Evolutionary conservation across 2,888 invertebrate genomes (phyloP).

Genomic region (Ganaspis brasiliensis): DNA sequence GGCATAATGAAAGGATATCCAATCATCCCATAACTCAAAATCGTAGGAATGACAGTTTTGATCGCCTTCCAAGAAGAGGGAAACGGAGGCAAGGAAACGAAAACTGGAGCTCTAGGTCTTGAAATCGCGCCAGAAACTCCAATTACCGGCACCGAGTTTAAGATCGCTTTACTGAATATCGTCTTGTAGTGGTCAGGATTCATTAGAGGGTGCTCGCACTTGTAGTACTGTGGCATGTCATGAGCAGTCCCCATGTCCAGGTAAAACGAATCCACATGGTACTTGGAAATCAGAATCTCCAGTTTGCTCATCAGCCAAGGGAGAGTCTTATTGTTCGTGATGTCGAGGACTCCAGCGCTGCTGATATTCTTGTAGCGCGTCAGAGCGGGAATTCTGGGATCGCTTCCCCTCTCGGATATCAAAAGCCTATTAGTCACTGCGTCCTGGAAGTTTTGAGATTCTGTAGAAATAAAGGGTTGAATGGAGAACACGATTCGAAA

Average conservation of each 20-base stretch:
- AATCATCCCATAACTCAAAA: conserved; percentile 92
- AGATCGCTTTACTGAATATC: conserved; percentile 85
- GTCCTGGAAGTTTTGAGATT: conserved; percentile 91
- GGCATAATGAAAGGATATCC: conserved; percentile 97
- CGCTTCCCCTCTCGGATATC: conserved; percentile 90
- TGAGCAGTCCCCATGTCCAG: conserved; percentile 91
- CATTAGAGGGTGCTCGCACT: conserved; percentile 86
- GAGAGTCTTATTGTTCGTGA: conserved; percentile 90
- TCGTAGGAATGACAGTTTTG: conserved; percentile 91
- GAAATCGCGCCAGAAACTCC: conserved; percentile 92
- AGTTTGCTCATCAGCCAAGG: conserved; percentile 91
- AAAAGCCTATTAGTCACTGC: conserved; percentile 89
- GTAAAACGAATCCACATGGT: conserved; percentile 92
- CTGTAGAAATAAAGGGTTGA: conserved; percentile 94
- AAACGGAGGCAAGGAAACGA: conserved; percentile 92
- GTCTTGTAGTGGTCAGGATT: conserved; percentile 93
- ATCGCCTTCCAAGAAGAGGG: conserved; percentile 95
- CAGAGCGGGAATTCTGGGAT: conserved; percentile 90
- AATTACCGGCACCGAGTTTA: conserved; percentile 85
- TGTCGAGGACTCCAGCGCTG: conserved; percentile 92
- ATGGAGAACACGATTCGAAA: conserved; percentile 94
- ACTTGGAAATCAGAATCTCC: conserved; percentile 86
- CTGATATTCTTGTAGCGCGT: conserved; percentile 89
- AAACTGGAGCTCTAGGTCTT: conserved; percentile 91
- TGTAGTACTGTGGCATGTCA: conserved; percentile 93